These are phyloP conservation scores for Epistrophella euchroma DNA, from an alignment of 2,888 invertebrate genomes.

Conservation along the genomic window DNA sequence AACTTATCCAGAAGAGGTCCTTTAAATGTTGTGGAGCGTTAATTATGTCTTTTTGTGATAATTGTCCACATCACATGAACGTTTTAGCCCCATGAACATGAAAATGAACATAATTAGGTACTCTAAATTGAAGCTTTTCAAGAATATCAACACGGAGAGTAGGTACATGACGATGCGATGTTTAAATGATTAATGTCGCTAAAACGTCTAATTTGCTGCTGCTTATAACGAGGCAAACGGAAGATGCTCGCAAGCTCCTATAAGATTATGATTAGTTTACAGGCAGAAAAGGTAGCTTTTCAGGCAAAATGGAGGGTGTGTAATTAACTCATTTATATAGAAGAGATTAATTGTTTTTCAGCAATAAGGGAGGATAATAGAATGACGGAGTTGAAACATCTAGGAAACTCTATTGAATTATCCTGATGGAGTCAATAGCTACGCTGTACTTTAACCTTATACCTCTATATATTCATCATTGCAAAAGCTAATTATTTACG, in stretches of 20 bases:
- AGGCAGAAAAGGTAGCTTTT: neutral
- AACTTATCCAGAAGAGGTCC: neutral
- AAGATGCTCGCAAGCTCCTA: neutral
- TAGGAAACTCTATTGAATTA: neutral
- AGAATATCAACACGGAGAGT: neutral
- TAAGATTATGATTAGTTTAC: neutral
- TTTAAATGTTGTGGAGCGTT: neutral
- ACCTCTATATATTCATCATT: neutral
- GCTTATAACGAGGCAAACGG: slow-evolving; percentile 14
- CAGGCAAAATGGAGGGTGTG: neutral
- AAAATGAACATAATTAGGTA: slow-evolving; percentile 22
- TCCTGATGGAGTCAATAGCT: neutral
- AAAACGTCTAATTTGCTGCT: slow-evolving; percentile 20
- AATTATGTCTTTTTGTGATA: slow-evolving; percentile 20
- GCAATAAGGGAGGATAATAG: slow-evolving; percentile 12
- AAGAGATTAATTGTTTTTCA: slow-evolving; percentile 31
- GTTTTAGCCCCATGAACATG: neutral
- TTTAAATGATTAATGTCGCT: slow-evolving; percentile 51
- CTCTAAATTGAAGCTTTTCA: slow-evolving; percentile 9
- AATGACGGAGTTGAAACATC: slow-evolving; percentile 3
- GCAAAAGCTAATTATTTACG: slow-evolving; percentile 18
- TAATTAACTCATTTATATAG: slow-evolving; percentile 25
- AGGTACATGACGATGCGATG: slow-evolving; percentile 13
- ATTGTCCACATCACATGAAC: slow-evolving; percentile 6
- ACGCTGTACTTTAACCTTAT: neutral